Percentiles rank a stretch among this genome's conserved stretches.
These are phyloP conservation scores for Carassius carassius DNA, from an alignment of 2,113 vertebrate species.

Conservation along the genomic window DNA sequence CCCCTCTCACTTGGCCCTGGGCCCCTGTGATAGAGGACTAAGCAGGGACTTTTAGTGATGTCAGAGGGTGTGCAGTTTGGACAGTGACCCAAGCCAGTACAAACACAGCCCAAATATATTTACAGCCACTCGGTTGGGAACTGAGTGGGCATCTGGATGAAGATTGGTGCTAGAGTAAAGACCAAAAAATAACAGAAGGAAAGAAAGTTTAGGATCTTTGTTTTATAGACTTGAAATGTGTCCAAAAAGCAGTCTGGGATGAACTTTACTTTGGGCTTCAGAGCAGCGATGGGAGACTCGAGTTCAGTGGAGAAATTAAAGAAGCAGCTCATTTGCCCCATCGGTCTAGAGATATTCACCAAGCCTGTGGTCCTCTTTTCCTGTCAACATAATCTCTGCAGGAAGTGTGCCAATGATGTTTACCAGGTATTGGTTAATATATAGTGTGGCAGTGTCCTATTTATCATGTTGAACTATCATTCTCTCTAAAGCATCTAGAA, in stretches of 20 bases:
- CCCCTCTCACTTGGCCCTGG: conserved; percentile 23
- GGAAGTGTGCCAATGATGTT: conserved; percentile 81
- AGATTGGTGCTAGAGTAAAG: neutral
- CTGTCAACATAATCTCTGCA: conserved; percentile 82
- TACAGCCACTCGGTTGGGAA: conserved; percentile 1
- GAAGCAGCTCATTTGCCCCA: conserved; percentile 84
- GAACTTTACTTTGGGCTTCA: conserved; percentile 84
- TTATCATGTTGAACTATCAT: neutral
- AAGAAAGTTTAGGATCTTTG: neutral
- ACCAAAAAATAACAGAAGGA: conserved; percentile 2
- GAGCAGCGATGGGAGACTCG: conserved; percentile 78
- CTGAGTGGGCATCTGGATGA: conserved; percentile 10
- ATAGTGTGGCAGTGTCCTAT: neutral
- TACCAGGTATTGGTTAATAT: conserved; percentile 70
- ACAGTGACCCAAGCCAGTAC: conserved; percentile 70
- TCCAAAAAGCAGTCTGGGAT: conserved; percentile 63
- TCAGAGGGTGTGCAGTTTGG: conserved; percentile 58
- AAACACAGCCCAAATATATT: conserved; percentile 72
- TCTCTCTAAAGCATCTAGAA: neutral
- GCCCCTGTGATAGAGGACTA: neutral
- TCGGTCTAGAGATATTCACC: conserved; percentile 82
- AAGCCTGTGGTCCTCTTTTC: conserved; percentile 84
- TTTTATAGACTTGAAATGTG: neutral
- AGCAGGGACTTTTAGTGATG: neutral
- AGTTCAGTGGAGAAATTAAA: conserved; percentile 84